Conservation (phyloP, 1,140 invertebrate genomes). For the Prorops nasuta region DNA sequence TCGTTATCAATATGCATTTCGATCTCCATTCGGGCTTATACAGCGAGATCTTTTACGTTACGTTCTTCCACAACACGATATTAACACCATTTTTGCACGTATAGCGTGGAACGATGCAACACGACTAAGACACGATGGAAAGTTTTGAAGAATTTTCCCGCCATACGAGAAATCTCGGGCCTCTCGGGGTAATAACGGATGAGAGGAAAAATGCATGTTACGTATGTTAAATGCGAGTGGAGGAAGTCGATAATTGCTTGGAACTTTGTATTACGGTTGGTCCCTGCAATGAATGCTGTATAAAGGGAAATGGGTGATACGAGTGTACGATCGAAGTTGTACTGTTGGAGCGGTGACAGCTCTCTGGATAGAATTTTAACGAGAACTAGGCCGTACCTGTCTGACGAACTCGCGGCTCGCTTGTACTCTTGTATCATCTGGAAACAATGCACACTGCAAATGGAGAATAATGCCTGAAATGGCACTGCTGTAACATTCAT, state of each 20-base stretch:
- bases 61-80: not conserved
- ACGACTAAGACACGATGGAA: too few species aligned
- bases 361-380: constrained; percentile 19
- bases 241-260: too few species aligned
- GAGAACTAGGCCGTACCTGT: constrained; percentile 19
- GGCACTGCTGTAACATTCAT: too few species aligned
- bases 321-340: constrained; percentile 19
- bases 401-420: constrained; percentile 11
- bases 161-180: too few species aligned
- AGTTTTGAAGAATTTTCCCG: too few species aligned
- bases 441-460: constrained; percentile 15
- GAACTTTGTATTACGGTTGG: constrained; percentile 13
- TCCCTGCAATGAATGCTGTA: constrained; percentile 18
- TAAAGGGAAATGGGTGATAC: constrained; percentile 15
- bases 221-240: too few species aligned
- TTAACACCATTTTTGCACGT: too few species aligned
- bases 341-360: constrained; percentile 8
- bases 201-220: too few species aligned
- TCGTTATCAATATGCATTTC: not conserved
- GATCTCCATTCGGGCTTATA: not conserved
- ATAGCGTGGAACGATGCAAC: too few species aligned
- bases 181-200: too few species aligned
- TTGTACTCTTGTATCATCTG: too few species aligned
- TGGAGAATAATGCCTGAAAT: constrained; percentile 21
- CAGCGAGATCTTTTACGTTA: not conserved